Percentiles rank a stretch among this genome's conserved stretches.
Evolutionary conservation across 2,888 invertebrate species (phyloP).

Genomic region (Conus canariensis): DNA sequence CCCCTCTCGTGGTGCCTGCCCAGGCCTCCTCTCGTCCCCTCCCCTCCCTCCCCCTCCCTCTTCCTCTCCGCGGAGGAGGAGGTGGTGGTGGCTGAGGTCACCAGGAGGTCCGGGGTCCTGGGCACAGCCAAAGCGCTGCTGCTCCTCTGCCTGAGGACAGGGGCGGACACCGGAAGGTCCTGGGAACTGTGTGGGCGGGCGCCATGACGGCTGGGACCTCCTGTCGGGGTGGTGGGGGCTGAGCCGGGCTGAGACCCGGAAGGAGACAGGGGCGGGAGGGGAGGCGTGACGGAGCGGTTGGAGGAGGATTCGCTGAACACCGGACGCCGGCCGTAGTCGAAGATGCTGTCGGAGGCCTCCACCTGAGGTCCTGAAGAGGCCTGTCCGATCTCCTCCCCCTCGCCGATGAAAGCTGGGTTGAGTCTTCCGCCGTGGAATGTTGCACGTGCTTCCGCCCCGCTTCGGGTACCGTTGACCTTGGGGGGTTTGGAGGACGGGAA

Average conservation of each 20-base stretch:
- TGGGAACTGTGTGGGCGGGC: conserved; percentile 23
- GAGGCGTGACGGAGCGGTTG: conserved; percentile 70
- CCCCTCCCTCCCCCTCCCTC: neutral
- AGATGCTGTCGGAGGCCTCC: conserved; percentile 60
- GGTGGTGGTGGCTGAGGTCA: conserved; percentile 21
- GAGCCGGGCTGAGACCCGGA: conserved; percentile 60
- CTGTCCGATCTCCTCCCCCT: neutral
- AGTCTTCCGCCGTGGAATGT: neutral
- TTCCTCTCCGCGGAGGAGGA: neutral
- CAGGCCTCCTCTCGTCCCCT: neutral
- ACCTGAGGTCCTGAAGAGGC: conserved; percentile 1
- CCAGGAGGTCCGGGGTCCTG: conserved; percentile 55
- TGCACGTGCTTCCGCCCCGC: neutral
- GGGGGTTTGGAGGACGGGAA: neutral
- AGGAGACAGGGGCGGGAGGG: conserved; percentile 70
- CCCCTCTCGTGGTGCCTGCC: neutral
- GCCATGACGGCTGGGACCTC: neutral
- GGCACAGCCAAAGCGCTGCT: conserved; percentile 53
- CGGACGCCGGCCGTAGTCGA: conserved; percentile 54
- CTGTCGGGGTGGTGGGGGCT: neutral
- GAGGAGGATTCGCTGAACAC: conserved; percentile 58
- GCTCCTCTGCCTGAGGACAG: conserved; percentile 44
- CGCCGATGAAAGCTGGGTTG: conserved; percentile 29
- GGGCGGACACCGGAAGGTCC: neutral
- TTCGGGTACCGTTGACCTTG: neutral